Evolutionary conservation across 2,113 vertebrate species (phyloP), one percentile per base, ranked within the genome.

Genomic region (Rutilus rutilus): DNA sequence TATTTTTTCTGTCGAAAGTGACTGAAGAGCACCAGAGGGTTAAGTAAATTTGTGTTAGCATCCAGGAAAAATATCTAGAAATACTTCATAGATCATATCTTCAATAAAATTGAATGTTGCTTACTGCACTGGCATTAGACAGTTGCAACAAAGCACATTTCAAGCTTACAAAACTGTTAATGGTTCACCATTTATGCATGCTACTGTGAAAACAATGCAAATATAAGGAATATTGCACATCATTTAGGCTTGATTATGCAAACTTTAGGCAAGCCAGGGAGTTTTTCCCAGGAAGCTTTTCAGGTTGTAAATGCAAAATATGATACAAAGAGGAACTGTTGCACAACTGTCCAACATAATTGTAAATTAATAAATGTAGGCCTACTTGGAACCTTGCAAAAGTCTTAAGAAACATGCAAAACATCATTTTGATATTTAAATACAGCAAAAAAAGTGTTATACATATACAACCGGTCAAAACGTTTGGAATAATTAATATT

Each of bases 231-330:
- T 33, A 50, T 30, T 52, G 45, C 8, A 30, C 3, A 62, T 23
- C 21, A 60, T 33, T 15, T 60, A 14, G 19, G 27, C 19, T n/a
- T 19, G 21, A 23, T 69, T 64, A 83, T 73, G 62, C 59, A 83
- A 83, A 71, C 45, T 17, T 79, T 23, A 45, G n/a, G 36, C 6
- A 3, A 75, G 19, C 23, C 39, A n/a, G 69, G 21, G 36, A 71
- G 9, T 5, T 73, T 50, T 79, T 86, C 60, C 60, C 73, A 78
- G 71, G 36, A 82, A 65, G 27, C 10, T 57, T 77, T 54, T 59
- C 2, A 57, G 27, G 76, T 0, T 36, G 19, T 59, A 59, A 78
- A 78, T 78, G 52, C 76, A 59, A 78, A 78, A 1, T 14, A 2
- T 36, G 9, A 78, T 14, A 1, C 2, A n/a, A 14, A 45, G 39